A percentile compares a stretch with the other conserved stretches of the same genome.
Evolutionary conservation across 2,888 invertebrate species (phyloP).

Genomic region (Drosophila leonis): DNA sequence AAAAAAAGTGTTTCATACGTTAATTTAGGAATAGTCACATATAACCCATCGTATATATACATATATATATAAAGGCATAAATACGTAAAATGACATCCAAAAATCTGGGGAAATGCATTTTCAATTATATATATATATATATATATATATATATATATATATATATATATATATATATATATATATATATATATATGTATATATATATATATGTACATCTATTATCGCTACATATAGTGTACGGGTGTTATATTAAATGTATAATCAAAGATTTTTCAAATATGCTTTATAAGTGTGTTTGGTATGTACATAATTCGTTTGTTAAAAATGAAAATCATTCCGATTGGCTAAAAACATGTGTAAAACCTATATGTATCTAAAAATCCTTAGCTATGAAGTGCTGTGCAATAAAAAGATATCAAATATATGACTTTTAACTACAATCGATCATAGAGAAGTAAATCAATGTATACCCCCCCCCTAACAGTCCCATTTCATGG

Average conservation of each 20-base stretch:
- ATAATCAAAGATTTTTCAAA: conserved; percentile 25
- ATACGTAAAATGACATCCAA: conserved; percentile 44
- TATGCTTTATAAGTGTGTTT: conserved; percentile 5
- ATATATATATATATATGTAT: conserved; percentile 24
- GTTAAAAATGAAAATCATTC: conserved; percentile 34
- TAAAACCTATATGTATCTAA: conserved; percentile 30
- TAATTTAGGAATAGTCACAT: conserved; percentile 16
- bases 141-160: conserved; percentile 28
- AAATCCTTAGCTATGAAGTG: conserved; percentile 31
- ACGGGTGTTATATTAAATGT: conserved; percentile 13
- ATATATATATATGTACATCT: conserved; percentile 29
- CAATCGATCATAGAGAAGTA: not conserved
- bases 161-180: conserved; percentile 38
- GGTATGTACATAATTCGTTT: conserved; percentile 15
- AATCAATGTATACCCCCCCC: not conserved
- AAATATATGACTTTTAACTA: conserved; percentile 6
- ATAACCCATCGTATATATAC: conserved; percentile 8
- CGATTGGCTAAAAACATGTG: conserved; percentile 46
- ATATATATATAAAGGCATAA: conserved; percentile 32
- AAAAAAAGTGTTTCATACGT: conserved; percentile 20
- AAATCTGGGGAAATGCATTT: conserved; percentile 42
- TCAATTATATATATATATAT: conserved; percentile 31
- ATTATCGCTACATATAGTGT: conserved; percentile 11
- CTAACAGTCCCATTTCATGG: conserved; percentile 58
- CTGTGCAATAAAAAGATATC: conserved; percentile 21